Conservation (phyloP, 37 sponge, comb jelly and placozoan species). For the Cladorhizidae sp. region DNA sequence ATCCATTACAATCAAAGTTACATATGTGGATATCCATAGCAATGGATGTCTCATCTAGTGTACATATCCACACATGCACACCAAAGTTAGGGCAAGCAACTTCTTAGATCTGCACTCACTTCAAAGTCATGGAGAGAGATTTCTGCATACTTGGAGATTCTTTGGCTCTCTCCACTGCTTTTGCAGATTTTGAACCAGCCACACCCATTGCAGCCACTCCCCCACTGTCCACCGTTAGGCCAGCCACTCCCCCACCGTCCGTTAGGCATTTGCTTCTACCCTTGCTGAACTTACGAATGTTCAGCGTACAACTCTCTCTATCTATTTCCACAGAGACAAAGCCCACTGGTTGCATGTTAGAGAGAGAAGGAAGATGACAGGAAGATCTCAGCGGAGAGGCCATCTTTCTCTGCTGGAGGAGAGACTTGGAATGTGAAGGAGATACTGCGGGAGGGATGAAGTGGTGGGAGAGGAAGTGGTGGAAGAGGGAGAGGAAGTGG, state of each 20-base stretch:
- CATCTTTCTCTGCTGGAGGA: too few relatives aligned
- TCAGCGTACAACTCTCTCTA: conserved; percentile 42
- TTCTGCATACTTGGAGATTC: conserved; percentile 14
- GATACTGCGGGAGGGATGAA: too few relatives aligned
- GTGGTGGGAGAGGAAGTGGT: neutral
- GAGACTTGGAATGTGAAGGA: too few relatives aligned
- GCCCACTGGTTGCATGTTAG: conserved; percentile 48
- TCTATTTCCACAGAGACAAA: conserved; percentile 71
- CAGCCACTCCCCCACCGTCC: neutral
- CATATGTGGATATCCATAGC: too few relatives aligned
- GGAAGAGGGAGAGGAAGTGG: neutral
- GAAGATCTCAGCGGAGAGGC: too few relatives aligned
- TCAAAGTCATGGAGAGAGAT: conserved; percentile 38
- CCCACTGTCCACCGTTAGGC: too few relatives aligned
- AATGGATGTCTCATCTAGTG: too few relatives aligned
- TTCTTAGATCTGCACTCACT: conserved; percentile 7
- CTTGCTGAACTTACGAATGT: conserved; percentile 26
- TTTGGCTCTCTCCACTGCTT: neutral
- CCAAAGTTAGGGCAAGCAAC: too few relatives aligned
- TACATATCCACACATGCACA: too few relatives aligned
- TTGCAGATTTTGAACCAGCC: conserved; percentile 1
- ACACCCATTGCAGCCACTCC: too few relatives aligned
- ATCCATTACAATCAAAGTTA: too few relatives aligned
- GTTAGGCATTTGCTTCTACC: neutral
- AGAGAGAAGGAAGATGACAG: conserved; percentile 28